Percentiles rank a stretch among this genome's conserved stretches.
These are phyloP conservation scores for Colletes gigas DNA, from an alignment of 1,140 invertebrate genomes.

Conservation along the genomic window DNA sequence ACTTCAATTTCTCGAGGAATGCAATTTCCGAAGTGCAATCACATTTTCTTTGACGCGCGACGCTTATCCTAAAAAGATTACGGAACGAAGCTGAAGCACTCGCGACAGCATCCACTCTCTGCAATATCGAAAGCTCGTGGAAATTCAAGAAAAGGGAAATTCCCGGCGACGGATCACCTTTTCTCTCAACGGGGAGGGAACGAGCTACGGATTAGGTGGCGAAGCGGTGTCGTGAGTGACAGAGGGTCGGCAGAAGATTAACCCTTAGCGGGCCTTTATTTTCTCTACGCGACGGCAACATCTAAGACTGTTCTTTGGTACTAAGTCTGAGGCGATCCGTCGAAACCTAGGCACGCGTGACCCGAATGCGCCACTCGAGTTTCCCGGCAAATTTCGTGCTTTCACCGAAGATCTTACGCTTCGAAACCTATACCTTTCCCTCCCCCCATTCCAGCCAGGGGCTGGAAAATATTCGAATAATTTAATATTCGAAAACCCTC, in stretches of 20 bases:
- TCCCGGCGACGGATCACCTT: not conserved
- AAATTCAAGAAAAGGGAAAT: slow-evolving; percentile 20
- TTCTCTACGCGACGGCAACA: slow-evolving; percentile 53
- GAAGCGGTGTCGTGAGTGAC: slow-evolving; percentile 57
- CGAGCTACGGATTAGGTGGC: slow-evolving; percentile 52
- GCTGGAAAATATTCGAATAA: too few relatives aligned
- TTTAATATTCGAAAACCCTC: too few relatives aligned
- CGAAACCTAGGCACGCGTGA: slow-evolving; percentile 64
- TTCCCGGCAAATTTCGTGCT: not conserved
- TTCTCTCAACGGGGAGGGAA: not conserved
- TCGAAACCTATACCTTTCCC: too few relatives aligned
- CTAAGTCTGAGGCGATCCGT: slow-evolving; percentile 66
- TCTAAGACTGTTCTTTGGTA: slow-evolving; percentile 47
- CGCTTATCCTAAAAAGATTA: slow-evolving; percentile 33
- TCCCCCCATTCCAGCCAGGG: too few relatives aligned
- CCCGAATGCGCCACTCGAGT: slow-evolving; percentile 51
- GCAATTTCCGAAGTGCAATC: slow-evolving; percentile 9
- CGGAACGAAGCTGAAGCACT: not conserved
- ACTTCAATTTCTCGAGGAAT: not conserved
- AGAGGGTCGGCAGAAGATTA: slow-evolving; percentile 63
- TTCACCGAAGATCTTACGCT: too few relatives aligned
- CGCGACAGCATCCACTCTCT: too few relatives aligned
- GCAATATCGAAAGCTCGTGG: slow-evolving; percentile 23
- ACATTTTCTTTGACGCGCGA: slow-evolving; percentile 32
- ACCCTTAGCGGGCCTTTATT: slow-evolving; percentile 47